Percentiles rank a stretch among this genome's conserved stretches.
Evolutionary conservation across 2,113 vertebrate genomes (phyloP).

Genomic region (Struthio camelus): DNA sequence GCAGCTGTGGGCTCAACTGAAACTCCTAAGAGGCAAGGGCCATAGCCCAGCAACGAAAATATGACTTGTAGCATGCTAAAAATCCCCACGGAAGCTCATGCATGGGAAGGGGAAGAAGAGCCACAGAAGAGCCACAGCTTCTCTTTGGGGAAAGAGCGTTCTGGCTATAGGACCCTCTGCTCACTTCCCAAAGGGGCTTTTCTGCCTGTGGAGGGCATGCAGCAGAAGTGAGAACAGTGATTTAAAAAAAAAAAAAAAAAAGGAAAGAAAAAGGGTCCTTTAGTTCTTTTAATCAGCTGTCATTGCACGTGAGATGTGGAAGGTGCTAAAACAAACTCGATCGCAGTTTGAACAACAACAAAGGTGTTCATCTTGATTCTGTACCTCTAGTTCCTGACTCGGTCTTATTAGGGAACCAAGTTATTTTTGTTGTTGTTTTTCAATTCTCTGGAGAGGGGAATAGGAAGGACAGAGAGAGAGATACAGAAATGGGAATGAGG

Average conservation of each 20-base stretch:
- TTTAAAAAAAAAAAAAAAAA: background rate
- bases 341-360: background rate
- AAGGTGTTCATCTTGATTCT: background rate
- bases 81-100: background rate
- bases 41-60: background rate
- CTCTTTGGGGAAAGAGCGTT: background rate
- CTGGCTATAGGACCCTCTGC: background rate
- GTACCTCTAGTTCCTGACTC: background rate
- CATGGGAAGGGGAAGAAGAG: background rate
- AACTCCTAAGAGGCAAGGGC: background rate
- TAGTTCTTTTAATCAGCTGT: background rate
- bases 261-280: background rate
- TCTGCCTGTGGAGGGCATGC: background rate
- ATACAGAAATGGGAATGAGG: background rate
- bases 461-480: background rate
- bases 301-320: background rate
- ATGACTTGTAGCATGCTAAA: background rate
- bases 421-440: background rate
- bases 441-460: background rate
- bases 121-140: background rate
- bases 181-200: background rate
- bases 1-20: background rate
- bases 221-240: background rate
- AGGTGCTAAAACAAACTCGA: background rate
- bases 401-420: background rate